Percentiles rank a stretch among this genome's conserved stretches.
phyloP scores from a whole-genome alignment of 2,888 invertebrate genomes.

The Bursaphelenchus okinawaensis region DNA sequence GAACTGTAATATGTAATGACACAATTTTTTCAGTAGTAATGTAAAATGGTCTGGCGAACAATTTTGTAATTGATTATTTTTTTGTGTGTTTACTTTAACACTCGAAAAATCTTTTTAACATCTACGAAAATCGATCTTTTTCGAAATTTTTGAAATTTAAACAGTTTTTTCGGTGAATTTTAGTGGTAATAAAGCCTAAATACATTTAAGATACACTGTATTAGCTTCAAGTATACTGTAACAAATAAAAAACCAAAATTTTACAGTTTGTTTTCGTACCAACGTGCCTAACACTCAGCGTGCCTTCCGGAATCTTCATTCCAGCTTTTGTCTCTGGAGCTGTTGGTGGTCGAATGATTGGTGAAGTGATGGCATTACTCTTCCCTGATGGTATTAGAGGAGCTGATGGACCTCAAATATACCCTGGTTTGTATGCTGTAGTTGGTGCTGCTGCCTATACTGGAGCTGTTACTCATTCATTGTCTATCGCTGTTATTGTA shows the following conservation, averaged over 20 bases:
- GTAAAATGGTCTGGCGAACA: too few species aligned
- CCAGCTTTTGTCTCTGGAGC: slow-evolving; percentile 76
- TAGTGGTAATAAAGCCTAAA: too few species aligned
- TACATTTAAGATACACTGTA: too few species aligned
- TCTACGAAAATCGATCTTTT: too few species aligned
- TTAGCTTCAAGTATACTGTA: slow-evolving; percentile 10
- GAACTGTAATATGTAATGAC: too few species aligned
- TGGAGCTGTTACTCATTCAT: slow-evolving; percentile 91
- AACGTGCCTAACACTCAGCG: slow-evolving; percentile 85
- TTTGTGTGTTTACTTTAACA: too few species aligned
- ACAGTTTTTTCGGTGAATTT: too few species aligned
- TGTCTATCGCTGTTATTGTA: slow-evolving; percentile 91
- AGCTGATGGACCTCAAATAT: slow-evolving; percentile 71
- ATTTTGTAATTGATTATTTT: too few species aligned
- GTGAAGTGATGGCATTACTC: slow-evolving; percentile 50
- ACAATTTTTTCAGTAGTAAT: too few species aligned
- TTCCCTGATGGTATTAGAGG: slow-evolving; percentile 80
- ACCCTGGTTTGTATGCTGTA: slow-evolving; percentile 88
- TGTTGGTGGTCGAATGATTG: slow-evolving; percentile 47
- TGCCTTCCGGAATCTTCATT: slow-evolving; percentile 92
- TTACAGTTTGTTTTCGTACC: slow-evolving; percentile 73
- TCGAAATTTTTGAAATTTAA: too few species aligned
- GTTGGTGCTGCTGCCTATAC: slow-evolving; percentile 82
- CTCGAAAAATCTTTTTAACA: too few species aligned
- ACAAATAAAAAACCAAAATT: background rate